Base-by-base conservation (phyloP, 2,797 vertebrate genomes). In the Oreochromis grahami region DNA sequence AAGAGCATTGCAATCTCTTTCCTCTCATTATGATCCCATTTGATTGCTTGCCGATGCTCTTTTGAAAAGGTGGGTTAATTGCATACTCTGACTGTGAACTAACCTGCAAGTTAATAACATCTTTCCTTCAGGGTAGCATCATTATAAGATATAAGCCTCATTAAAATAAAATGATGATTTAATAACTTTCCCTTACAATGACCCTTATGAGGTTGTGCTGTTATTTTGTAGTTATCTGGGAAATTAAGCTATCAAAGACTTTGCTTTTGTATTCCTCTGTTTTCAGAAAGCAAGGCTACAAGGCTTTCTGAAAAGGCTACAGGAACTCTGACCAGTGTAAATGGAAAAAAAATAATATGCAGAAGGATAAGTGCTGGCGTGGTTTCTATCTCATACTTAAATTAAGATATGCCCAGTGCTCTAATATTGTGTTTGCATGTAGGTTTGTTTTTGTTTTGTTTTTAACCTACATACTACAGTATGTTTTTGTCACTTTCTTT, bases 121-220 rank as follows among this genome's bases (percentile, higher is more conserved):
- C 58, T 90, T 92, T 95, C 92, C 95, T 96, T 93, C 86, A 88
- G 93, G 95, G 93, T 81, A 90, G 91, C 82, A 86, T 94, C 91
- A 90, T 94, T 94, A 94, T 83, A 93, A 94, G 86, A 93, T 94
- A 93, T 89, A 92, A 93, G 89, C 81, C 89, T 93, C 93, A 94
- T 96, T 95, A 95, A 95, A 96, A 92, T 91, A 90, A 94, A 96
- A 94, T 83, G 84, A 91, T 91, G 91, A 96, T 95, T 96, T 95
- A 94, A 96, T 95, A 94, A 94, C 80, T 90, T 95, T 89, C 60
- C 83, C 82, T 87, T 88, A 83, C 78, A 89, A 91, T 95, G 90
- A 94, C 84, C 90, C 91, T 87, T 90, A 79, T 88, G 86, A 91
- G 89, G 78, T 87, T 89, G 60, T 52, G 3, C 56, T 79, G 65